Conservation (phyloP, 2,797 vertebrate species). For the Euphonia xanthogaster region DNA sequence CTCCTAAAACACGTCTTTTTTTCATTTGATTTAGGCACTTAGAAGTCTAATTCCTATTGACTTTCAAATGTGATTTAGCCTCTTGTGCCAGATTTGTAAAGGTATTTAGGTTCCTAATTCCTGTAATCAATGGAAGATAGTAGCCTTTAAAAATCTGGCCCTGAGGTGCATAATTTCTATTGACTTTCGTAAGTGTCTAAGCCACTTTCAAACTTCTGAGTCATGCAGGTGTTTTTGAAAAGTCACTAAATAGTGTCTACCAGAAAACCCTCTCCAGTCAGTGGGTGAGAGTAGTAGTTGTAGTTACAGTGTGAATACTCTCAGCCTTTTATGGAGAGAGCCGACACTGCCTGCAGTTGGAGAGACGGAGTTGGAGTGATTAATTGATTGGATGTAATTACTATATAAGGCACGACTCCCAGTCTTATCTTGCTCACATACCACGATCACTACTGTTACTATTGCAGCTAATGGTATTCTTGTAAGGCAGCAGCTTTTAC, state of each 20-base stretch:
- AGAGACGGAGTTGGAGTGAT: slow-evolving; percentile 31
- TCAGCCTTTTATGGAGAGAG: slow-evolving; percentile 8
- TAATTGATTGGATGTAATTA: slow-evolving; percentile 24
- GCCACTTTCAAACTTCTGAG: slow-evolving; percentile 61
- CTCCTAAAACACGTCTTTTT: slow-evolving; percentile 57
- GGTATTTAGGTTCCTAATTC: slow-evolving; percentile 68
- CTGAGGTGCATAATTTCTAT: slow-evolving; percentile 65
- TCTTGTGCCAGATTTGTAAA: slow-evolving; percentile 67
- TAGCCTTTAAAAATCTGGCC: slow-evolving; percentile 67
- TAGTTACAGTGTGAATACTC: not conserved
- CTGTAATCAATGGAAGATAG: slow-evolving; percentile 67
- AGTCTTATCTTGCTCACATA: not conserved
- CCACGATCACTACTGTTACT: not conserved
- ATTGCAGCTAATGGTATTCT: not conserved
- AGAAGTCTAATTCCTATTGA: slow-evolving; percentile 64
- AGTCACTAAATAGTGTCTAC: slow-evolving; percentile 12
- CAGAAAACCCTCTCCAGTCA: not conserved
- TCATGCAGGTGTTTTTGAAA: slow-evolving; percentile 52
- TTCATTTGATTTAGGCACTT: slow-evolving; percentile 68
- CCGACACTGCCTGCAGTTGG: not conserved
- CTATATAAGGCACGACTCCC: not conserved
- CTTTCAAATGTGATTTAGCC: slow-evolving; percentile 68
- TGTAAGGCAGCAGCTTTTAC: not conserved
- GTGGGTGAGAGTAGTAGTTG: not conserved
- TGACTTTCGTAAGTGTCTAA: slow-evolving; percentile 62